Evolutionary conservation across 2,797 vertebrate genomes (phyloP).

Genomic region (Intellagama lesueurii): DNA sequence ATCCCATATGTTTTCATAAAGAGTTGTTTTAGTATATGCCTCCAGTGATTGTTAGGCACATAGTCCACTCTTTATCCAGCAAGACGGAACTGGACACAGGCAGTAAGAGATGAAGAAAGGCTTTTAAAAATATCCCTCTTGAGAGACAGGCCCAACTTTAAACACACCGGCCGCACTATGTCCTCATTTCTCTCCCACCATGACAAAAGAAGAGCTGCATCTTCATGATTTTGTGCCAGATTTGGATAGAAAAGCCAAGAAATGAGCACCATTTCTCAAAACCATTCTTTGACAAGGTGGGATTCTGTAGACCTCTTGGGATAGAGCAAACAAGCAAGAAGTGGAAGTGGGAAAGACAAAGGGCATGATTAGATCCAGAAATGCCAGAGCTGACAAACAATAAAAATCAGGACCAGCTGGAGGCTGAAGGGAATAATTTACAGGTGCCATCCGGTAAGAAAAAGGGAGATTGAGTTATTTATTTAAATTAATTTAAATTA

Average conservation of each 20-base stretch:
- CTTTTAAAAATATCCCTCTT: neutral
- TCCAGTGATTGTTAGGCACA: neutral
- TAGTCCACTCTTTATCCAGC: constrained; percentile 15
- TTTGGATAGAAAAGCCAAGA: neutral
- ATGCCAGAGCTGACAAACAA: neutral
- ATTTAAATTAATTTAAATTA: no score
- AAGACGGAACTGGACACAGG: neutral
- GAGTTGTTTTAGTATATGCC: neutral
- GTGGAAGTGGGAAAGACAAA: neutral
- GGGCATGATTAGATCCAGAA: neutral
- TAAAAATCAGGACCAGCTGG: neutral
- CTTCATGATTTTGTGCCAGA: neutral
- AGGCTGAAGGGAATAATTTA: neutral
- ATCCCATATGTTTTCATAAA: neutral
- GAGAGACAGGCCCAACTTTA: neutral
- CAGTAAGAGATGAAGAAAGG: neutral
- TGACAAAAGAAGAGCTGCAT: neutral
- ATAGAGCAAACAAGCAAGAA: neutral
- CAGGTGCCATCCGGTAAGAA: neutral
- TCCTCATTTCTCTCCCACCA: neutral
- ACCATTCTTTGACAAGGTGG: neutral
- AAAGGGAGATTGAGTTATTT: neutral
- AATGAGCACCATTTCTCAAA: neutral
- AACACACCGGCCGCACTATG: neutral
- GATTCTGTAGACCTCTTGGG: neutral